Percentiles rank a stretch among this genome's conserved stretches.
phyloP scores from a whole-genome alignment of 2,797 vertebrate genomes.

The Eutrigla gurnardus region DNA sequence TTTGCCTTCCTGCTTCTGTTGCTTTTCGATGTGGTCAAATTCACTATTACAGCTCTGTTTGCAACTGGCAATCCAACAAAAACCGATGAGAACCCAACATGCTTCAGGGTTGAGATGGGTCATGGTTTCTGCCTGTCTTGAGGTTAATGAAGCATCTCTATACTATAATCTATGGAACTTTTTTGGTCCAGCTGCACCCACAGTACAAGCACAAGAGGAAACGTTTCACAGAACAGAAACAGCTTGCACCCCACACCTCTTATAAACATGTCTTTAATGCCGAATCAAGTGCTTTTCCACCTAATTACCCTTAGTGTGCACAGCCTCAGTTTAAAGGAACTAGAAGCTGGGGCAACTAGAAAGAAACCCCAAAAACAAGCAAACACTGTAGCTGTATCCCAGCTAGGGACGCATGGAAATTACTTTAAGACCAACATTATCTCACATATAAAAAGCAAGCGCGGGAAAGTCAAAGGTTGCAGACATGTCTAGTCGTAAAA shows the following conservation, averaged over 20 bases:
- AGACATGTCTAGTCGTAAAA: too few relatives aligned
- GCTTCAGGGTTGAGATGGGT: not conserved
- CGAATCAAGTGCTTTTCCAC: conserved; percentile 12
- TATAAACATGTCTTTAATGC: conserved; percentile 12
- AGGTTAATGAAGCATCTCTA: not conserved
- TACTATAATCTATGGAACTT: not conserved
- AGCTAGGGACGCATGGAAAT: not conserved
- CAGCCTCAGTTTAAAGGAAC: not conserved
- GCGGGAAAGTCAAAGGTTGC: not conserved
- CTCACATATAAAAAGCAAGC: not conserved
- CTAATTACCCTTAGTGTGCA: conserved; percentile 25
- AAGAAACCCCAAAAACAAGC: not conserved
- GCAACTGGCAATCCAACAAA: not conserved
- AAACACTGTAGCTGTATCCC: conserved; percentile 8
- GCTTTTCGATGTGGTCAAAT: conserved; percentile 4
- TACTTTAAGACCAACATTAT: not conserved
- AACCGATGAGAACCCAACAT: not conserved
- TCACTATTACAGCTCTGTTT: not conserved
- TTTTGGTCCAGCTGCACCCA: not conserved
- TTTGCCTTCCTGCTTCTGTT: not conserved
- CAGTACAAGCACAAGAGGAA: not conserved
- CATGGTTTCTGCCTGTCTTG: not conserved
- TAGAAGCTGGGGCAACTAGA: not conserved
- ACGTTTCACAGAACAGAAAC: conserved; percentile 4
- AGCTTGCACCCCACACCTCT: not conserved